Evolutionary conservation across 2,888 invertebrate genomes (phyloP), one percentile per base, ranked within the genome.

Genomic region (Pandemis corylana): DNA sequence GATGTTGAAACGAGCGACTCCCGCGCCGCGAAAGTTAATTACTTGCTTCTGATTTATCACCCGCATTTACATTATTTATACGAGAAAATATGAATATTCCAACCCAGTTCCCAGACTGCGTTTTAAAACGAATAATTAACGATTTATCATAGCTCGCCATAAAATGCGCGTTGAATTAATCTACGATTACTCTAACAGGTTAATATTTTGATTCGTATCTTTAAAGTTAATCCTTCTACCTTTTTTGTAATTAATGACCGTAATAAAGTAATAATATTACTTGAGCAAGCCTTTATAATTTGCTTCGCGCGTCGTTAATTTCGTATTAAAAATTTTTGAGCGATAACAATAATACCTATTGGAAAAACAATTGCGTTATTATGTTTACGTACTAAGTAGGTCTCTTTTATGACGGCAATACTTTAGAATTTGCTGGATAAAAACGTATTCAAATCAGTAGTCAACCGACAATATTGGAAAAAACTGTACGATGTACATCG

Each of bases 1-100:
- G 76, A 78, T 77, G 79, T 80, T 77, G 80, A 78, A 78, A 79
- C 69, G 67, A 69, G 66, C 59, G 66, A 42, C 65, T 74, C 59
- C 64, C 44, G 63, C 76, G 77, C 72, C 72, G 77, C 78, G 76
- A 80, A 78, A 79, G 72, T 79, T 80, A 80, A 80, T 80, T 80
- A 72, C 76, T 65, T 36, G 46, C 62, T 28, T 72, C 69, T 78
- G 72, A 79, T 80, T 80, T 80, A 80, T 79, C 56, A 70, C 68
- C 28, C 68, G 69, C 77, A 79, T 75, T 76, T 68, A 67, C 66
- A 76, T 74, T 76, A 76, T 74, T 76, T 69, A 76, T 76, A 62
- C 64, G 61, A 42, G 72, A 72, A 72, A 76, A 68, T 72, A 72
- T 72, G 72, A 76, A 72, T 76, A 67, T 71, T 74, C 71, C 71